Percentiles rank a stretch among this genome's conserved stretches.
Evolutionary conservation across 2,888 invertebrate species (phyloP).

Genomic region (Dione vanillae): DNA sequence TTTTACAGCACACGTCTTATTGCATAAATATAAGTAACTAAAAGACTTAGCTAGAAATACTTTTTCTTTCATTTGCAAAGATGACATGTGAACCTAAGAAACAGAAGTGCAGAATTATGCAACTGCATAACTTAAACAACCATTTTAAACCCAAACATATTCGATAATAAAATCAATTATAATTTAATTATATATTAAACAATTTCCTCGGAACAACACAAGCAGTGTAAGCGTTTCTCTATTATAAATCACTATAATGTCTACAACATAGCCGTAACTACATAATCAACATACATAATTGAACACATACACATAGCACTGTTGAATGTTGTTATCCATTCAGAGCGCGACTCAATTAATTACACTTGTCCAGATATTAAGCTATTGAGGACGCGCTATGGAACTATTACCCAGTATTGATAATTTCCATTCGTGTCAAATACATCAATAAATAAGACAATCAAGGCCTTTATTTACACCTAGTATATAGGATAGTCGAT

Average conservation of each 20-base stretch:
- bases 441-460: not conserved
- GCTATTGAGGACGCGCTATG: constrained; percentile 48
- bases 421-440: constrained; percentile 2
- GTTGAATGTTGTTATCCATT: constrained; percentile 59
- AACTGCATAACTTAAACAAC: not conserved
- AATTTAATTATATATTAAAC: not conserved
- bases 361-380: constrained; percentile 66
- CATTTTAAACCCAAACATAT: not conserved
- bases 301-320: constrained; percentile 54
- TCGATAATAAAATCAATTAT: not conserved
- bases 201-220: not conserved
- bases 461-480: not conserved
- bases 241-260: constrained; percentile 35
- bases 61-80: not conserved
- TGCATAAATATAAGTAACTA: not conserved
- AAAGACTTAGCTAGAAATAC: no score
- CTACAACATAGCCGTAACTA: constrained; percentile 28
- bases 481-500: no score
- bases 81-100: no score
- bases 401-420: constrained; percentile 12
- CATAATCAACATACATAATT: constrained; percentile 40
- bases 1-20: not conserved
- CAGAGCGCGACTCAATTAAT: constrained; percentile 65
- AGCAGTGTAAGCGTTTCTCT: not conserved
- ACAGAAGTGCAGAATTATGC: no score